A percentile compares a stretch with the other conserved stretches of the same genome.
phyloP scores from a whole-genome alignment of 2,797 vertebrate species.

The Hybognathus amarus region DNA sequence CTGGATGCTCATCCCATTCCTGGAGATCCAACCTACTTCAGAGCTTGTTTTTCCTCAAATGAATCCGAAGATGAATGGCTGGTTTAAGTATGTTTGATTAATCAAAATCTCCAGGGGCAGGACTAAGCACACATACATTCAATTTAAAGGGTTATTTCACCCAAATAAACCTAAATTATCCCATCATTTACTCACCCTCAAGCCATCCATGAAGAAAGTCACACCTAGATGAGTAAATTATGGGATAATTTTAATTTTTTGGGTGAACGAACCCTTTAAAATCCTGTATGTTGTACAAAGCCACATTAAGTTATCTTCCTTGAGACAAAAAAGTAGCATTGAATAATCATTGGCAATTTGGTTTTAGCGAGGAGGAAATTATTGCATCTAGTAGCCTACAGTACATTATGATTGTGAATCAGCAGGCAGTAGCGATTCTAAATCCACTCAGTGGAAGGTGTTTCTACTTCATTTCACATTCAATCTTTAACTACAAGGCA shows the following conservation, averaged over 20 bases:
- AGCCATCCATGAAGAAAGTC: too few relatives aligned
- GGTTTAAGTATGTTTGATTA: background rate
- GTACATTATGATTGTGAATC: constrained; percentile 19
- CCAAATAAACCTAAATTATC: too few relatives aligned
- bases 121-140: background rate
- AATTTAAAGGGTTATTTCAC: background rate
- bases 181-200: too few relatives aligned
- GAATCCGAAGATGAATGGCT: background rate
- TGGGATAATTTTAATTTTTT: too few relatives aligned
- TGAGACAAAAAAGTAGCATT: background rate
- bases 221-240: too few relatives aligned
- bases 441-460: background rate
- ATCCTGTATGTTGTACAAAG: background rate
- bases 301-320: background rate
- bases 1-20: background rate
- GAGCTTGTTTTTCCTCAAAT: background rate
- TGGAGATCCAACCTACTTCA: background rate
- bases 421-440: constrained; percentile 14
- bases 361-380: background rate
- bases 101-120: background rate
- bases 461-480: constrained; percentile 26
- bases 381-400: constrained; percentile 17
- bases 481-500: background rate
- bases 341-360: background rate
- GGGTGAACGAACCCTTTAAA: background rate